Base-by-base conservation (phyloP, 2,113 vertebrate genomes). In the Helogale parvula region DNA sequence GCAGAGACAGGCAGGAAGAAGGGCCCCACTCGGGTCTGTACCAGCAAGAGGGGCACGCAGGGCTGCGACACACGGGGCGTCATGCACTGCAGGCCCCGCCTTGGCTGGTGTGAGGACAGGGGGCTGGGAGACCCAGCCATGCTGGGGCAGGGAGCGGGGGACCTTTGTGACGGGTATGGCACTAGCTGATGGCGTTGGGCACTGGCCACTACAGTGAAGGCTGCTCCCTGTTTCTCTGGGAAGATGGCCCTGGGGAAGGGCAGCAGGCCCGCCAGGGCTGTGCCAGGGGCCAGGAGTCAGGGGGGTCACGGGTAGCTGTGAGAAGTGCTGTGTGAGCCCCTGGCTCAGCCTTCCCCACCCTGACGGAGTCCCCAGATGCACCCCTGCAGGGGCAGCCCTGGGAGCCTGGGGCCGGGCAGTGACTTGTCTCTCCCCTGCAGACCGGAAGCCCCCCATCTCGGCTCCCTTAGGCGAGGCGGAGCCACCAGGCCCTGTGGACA, bases 371-470 rank as follows among this genome's bases (percentile, higher is more conserved):
- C 0, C 31, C 23, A 10, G 27, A 27, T 2, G 7, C 2, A 0
- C 19, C 21, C 7, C 11, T 14, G 16, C 16, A 41, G 35, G 0
- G 0, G 9, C 41, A 4, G 27, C 68, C 38, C 57, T 33, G 6
- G 14, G 52, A 35, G 17, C 35, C 15, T 21, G 0, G 35, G 27
- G 19, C 81, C 1, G 0, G 33, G 16, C 41, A 0, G 8, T 92
- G n/a, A 71, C 45, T 25, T 45, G 0, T 65, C 96, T 97, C 35
- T 97, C 86, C 93, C 6, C 98, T 95, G 2, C 91, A 99, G 99
- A 99, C 71, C 99, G 99, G 69, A 99, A 99, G 97, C 99, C 99
- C 60, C 99, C 99, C 5, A 98, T 99, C 47, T 98, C 99, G 0
- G 99, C 99, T 31, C 98, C 99, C 3, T 98, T 99, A 74, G 98